Base-by-base conservation (phyloP, 37 sponge, comb jelly and placozoan genomes). In the Beroe ovata region DNA sequence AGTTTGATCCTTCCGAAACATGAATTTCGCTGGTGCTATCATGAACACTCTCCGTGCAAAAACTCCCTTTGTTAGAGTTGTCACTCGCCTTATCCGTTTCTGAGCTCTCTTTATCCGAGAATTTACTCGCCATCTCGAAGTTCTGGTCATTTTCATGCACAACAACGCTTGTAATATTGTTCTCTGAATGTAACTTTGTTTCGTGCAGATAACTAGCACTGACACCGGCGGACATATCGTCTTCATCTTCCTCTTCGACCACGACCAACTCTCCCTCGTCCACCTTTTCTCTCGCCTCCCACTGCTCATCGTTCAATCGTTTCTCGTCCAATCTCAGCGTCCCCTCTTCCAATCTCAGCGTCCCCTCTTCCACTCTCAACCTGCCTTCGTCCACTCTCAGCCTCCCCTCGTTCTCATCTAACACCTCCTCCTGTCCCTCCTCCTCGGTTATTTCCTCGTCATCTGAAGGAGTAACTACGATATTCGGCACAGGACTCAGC, bases 201-300 rank as follows among this genome's bases (percentile, higher is more conserved):
- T 6, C 11, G 11, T 6, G 11, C 54, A 47, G 54, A 11, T 47
- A 11, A 47, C 54, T 47, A 11, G 54, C 54, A 11, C 54, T 47
- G 11, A 47, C 54, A 16, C 54, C 54, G 6, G 54, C 54, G 11
- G 54, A 47, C 54, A 47, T 47, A 47, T 47, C 54, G 54, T 47
- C 54, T 11, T 47, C 54, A 6, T 47, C 54, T 11, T 16, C 54
- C 54, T 47, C 54, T 11, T 47, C 54, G 11, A 47, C 30, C 33
- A 66, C 69, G 8, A 34, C 69, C 69, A 66, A 66, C 69, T 66
- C 69, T 30, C 33, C 8, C 2, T 66, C 69, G 6, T 66, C 36
- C 63, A 61, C 21, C 8, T 61, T 33, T 6, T 66, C 69, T 1
- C 34, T 16, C 63, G 21, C 21, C 8, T 61, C 28, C 63, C 3